A percentile compares a stretch with the other conserved stretches of the same genome.
Conservation (phyloP, 2,888 invertebrate genomes). For the Eledona agricola region DNA sequence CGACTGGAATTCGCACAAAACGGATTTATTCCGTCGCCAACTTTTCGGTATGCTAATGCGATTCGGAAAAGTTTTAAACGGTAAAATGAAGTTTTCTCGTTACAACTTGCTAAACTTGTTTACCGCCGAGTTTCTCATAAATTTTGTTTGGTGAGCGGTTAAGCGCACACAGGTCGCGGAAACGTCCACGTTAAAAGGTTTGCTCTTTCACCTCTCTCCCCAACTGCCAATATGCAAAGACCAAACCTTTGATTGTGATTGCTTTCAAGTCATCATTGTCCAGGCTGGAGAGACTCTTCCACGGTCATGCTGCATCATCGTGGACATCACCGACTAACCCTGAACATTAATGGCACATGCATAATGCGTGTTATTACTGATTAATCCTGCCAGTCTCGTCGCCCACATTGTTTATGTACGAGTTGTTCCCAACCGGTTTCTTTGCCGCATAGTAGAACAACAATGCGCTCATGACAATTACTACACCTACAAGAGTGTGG, state of each 20-base stretch:
- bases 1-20: slow-evolving; percentile 12
- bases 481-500: slow-evolving; percentile 14
- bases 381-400: slow-evolving; percentile 42
- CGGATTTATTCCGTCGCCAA: slow-evolving; percentile 31
- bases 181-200: slow-evolving; percentile 36
- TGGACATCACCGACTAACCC: slow-evolving; percentile 31
- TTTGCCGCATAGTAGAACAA: slow-evolving; percentile 23
- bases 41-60: slow-evolving; percentile 48
- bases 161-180: slow-evolving; percentile 34
- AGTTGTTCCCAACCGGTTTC: slow-evolving; percentile 33
- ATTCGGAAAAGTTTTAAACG: slow-evolving; percentile 49
- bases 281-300: slow-evolving; percentile 22
- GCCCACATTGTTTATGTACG: slow-evolving; percentile 41
- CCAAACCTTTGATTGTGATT: background rate
- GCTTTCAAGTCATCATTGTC: too few relatives aligned
- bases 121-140: slow-evolving; percentile 49
- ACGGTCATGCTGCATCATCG: slow-evolving; percentile 19
- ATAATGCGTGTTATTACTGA: slow-evolving; percentile 43
- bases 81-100: slow-evolving; percentile 55
- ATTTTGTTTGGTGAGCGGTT: slow-evolving; percentile 48
- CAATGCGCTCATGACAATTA: slow-evolving; percentile 29
- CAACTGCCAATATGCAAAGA: slow-evolving; percentile 13
- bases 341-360: slow-evolving; percentile 37
- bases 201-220: slow-evolving; percentile 26
- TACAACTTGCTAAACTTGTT: slow-evolving; percentile 53